phyloP scores from a whole-genome alignment of 2,888 invertebrate genomes.

The Schizaphis graminum region DNA sequence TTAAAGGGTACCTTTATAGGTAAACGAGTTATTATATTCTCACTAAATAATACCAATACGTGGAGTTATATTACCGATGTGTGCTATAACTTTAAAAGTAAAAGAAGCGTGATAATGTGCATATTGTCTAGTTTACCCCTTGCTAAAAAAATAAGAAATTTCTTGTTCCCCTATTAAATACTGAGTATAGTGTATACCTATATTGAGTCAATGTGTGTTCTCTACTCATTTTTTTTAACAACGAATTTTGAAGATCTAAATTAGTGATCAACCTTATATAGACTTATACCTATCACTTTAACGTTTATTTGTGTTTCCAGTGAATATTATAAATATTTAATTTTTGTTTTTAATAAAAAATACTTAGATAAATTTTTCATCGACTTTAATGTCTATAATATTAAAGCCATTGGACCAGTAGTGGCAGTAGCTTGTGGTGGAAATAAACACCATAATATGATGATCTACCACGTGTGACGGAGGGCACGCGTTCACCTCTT shows the following conservation, averaged over 20 bases:
- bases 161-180: not conserved
- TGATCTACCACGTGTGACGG: slow-evolving; percentile 59
- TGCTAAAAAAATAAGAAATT: not conserved
- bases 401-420: not conserved
- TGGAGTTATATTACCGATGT: not conserved
- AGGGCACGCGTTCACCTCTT: slow-evolving; percentile 57
- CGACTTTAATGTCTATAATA: not conserved
- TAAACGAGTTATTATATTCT: slow-evolving; percentile 14
- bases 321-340: not conserved
- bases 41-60: not conserved
- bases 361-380: not conserved
- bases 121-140: not conserved
- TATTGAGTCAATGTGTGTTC: too few species aligned
- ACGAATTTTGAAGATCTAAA: not conserved
- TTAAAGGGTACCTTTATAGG: not conserved
- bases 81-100: not conserved
- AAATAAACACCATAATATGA: slow-evolving; percentile 47
- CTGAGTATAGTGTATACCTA: not conserved
- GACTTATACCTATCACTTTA: not conserved
- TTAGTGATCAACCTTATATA: not conserved
- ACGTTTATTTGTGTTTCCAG: not conserved
- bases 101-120: not conserved
- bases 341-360: not conserved
- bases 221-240: not conserved
- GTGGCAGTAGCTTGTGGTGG: slow-evolving; percentile 1